These are phyloP conservation scores for Chrysopa pallens DNA, from an alignment of 1,140 invertebrate genomes.

Conservation along the genomic window DNA sequence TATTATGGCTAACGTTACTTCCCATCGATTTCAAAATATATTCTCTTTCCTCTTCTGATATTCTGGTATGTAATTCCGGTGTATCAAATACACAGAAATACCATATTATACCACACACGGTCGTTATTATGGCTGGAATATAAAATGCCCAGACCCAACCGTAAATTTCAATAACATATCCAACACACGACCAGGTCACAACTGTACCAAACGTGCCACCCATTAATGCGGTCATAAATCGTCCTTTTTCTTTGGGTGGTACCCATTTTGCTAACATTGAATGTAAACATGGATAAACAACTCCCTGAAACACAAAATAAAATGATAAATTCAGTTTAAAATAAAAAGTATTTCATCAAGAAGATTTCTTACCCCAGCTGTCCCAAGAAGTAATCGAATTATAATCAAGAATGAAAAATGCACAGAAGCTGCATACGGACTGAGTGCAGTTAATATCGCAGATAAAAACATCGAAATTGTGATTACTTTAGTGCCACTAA, in stretches of 20 bases:
- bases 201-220: slow-evolving; percentile 62
- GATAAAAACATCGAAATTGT: slow-evolving; percentile 42
- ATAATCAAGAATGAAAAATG: slow-evolving; percentile 40
- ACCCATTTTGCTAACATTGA: slow-evolving; percentile 54
- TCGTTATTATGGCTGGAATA: slow-evolving; percentile 39
- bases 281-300: slow-evolving; percentile 51
- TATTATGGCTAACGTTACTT: slow-evolving; percentile 28
- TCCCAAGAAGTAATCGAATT: slow-evolving; percentile 42
- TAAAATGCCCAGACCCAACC: slow-evolving; percentile 63
- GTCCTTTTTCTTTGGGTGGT: slow-evolving; percentile 57
- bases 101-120: slow-evolving; percentile 43
- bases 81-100: slow-evolving; percentile 44
- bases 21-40: slow-evolving; percentile 51
- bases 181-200: slow-evolving; percentile 51
- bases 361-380: slow-evolving; percentile 35
- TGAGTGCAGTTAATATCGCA: slow-evolving; percentile 48
- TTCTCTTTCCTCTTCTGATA: slow-evolving; percentile 51
- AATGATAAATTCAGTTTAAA: neutral
- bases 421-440: slow-evolving; percentile 37
- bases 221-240: slow-evolving; percentile 52
- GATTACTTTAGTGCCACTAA: slow-evolving; percentile 39
- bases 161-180: slow-evolving; percentile 35
- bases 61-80: slow-evolving; percentile 55
- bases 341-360: neutral
- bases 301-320: slow-evolving; percentile 27